Evolutionary conservation across 1,140 invertebrate genomes (phyloP), one percentile per base, ranked within the genome.

Genomic region (Cryptotermes secundus): DNA sequence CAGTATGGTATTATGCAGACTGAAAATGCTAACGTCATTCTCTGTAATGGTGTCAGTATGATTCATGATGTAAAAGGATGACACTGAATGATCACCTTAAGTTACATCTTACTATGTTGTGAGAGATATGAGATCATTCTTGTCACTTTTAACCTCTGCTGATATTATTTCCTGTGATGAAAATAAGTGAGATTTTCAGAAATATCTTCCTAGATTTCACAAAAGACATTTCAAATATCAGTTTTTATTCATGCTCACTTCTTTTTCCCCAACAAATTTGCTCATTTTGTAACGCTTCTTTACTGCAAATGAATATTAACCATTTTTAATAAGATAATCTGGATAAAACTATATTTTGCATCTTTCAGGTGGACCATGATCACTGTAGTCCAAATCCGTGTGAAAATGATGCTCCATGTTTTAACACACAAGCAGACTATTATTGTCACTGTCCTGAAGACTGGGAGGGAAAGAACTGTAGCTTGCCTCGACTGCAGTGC

Each of bases 381-480:
- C 93, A 97, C 89, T 96, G 95, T 90, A 94, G 93, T 84, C 95
- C 95, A 31, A 94, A 96, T 86, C 95, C 96, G 0, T 97, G 96
- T 88, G 92, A 93, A 81, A 96, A 97, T 88, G 93, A 93, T 1
- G 94, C 95, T 3, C 92, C 93, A 7, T 97, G 96, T 88, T 94
- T 96, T 88, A 97, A 97, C 87, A 96, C 95, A 0, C 93, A 96
- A 87, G 93, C 93, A 88, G 88, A 88, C 65, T 98, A 97, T 90
- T 96, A 96, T 87, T 99, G 97, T 89, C 95, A 96, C 89, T 99
- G 97, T 90, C 93, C 95, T 1, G 92, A 93, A 81, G 94, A 95
- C 86, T 98, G 96, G 93, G 94, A 95, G 85, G 97, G 97, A 49
- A 96, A 96, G 89, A 97, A 97, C 90, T 99, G 97, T 89, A 96